Evolutionary conservation across 1,140 invertebrate genomes (phyloP).

Genomic region (Lutraria rhynchaena): DNA sequence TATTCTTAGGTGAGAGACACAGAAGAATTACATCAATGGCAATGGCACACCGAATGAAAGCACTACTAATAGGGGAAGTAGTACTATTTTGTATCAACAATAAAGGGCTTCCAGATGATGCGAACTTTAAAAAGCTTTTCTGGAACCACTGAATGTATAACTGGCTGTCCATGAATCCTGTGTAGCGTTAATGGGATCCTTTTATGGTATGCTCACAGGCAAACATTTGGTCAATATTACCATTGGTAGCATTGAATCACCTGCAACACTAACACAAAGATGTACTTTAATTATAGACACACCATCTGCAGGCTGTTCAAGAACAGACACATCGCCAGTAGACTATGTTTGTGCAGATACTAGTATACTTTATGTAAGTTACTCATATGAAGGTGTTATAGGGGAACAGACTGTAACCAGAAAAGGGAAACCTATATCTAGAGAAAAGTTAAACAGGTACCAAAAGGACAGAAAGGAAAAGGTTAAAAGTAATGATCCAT

Average conservation of each 20-base stretch:
- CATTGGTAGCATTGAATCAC: conserved; percentile 9
- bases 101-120: background rate
- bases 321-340: no score
- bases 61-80: conserved; percentile 24
- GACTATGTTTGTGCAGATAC: no score
- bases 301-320: no score
- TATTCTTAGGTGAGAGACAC: conserved; percentile 30
- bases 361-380: no score
- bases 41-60: conserved; percentile 26
- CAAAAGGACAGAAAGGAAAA: no score
- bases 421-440: no score
- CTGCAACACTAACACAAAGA: no score
- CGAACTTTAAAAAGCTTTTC: conserved; percentile 29
- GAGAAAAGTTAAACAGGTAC: no score
- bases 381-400: no score
- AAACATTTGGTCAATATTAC: background rate
- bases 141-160: conserved; percentile 50
- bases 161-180: conserved; percentile 47
- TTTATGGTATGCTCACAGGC: background rate
- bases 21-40: conserved; percentile 48
- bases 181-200: conserved; percentile 29
- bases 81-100: conserved; percentile 48
- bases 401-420: no score
- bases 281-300: no score
- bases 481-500: no score